phyloP scores from a whole-genome alignment of 2,113 vertebrate species.

The Peromyscus maniculatus region DNA sequence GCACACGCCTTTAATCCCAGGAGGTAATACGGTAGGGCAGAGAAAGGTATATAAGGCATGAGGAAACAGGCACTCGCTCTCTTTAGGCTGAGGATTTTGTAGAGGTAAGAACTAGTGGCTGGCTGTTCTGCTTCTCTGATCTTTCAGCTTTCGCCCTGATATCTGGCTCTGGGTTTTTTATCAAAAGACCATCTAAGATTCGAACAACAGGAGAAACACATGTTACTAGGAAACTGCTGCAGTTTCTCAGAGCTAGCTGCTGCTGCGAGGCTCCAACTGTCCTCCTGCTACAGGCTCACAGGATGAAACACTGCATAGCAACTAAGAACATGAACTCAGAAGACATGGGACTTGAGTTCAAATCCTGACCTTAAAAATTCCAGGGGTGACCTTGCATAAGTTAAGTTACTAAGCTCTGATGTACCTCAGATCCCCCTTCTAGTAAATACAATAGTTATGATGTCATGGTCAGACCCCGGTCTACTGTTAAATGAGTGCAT shows the following conservation, averaged over 20 bases:
- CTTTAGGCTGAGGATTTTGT: too few relatives aligned
- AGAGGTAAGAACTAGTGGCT: too few relatives aligned
- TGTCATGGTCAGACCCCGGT: background rate
- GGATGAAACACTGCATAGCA: background rate
- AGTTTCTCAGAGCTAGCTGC: background rate
- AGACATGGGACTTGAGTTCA: background rate
- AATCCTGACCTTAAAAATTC: background rate
- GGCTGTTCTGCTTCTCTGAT: too few relatives aligned
- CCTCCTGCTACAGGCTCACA: background rate
- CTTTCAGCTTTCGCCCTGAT: too few relatives aligned
- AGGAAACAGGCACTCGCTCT: too few relatives aligned
- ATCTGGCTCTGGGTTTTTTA: too few relatives aligned
- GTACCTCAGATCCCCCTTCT: background rate
- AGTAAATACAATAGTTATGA: background rate
- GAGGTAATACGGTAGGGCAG: too few relatives aligned
- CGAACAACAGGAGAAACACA: too few relatives aligned
- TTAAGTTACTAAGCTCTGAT: background rate
- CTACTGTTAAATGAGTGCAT: background rate
- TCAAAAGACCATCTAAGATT: too few relatives aligned
- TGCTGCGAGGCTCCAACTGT: background rate
- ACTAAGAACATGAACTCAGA: background rate
- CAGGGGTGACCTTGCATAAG: background rate
- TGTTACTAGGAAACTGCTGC: too few relatives aligned
- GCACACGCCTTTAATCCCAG: too few relatives aligned
- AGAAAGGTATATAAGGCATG: too few relatives aligned